Percentiles rank a stretch among this genome's conserved stretches.
Conservation (phyloP, 2,888 invertebrate genomes). For the Xestia c-nigrum region DNA sequence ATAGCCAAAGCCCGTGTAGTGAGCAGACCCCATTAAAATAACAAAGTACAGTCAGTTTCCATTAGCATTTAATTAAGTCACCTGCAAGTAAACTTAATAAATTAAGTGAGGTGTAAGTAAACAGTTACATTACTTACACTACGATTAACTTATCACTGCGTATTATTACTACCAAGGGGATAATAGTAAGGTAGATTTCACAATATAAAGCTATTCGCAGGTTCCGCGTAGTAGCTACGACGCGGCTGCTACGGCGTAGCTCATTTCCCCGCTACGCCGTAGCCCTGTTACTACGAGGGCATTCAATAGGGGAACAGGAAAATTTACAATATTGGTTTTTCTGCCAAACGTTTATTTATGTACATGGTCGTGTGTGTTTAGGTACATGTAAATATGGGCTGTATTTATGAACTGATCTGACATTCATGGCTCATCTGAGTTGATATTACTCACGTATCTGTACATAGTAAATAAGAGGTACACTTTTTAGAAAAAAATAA, state of each 20-base stretch:
- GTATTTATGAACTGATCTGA: not conserved
- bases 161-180: not conserved
- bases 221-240: not conserved
- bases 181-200: not conserved
- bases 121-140: constrained; percentile 11
- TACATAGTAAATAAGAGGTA: not conserved
- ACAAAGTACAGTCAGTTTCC: not conserved
- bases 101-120: constrained; percentile 23
- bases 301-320: not conserved
- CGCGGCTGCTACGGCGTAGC: not conserved
- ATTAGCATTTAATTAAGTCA: constrained; percentile 4
- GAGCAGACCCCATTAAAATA: too few species aligned
- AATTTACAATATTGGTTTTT: not conserved
- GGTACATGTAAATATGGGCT: not conserved
- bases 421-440: not conserved
- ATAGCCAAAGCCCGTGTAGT: too few species aligned
- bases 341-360: not conserved
- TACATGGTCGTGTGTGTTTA: not conserved
- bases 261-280: not conserved
- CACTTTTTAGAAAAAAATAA: not conserved
- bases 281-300: not conserved
- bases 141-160: not conserved
- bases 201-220: not conserved
- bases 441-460: not conserved
- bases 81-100: not conserved